phyloP scores from a whole-genome alignment of 23 tunicate species.

The Styela plicata region DNA sequence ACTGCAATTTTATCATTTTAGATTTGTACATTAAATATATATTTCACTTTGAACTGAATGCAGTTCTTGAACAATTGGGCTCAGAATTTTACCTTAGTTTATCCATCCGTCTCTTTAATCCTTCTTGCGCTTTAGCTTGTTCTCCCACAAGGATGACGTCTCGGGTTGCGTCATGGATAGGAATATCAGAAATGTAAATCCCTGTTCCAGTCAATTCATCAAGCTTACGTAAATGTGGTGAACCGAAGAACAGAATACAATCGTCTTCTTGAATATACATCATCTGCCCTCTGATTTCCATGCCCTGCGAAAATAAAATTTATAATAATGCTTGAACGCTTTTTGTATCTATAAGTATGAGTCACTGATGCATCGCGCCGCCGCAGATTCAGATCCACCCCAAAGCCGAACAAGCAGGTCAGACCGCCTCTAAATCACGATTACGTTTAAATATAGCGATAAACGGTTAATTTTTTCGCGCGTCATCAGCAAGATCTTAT shows the following conservation, averaged over 20 bases:
- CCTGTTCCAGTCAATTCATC: conserved; percentile 75
- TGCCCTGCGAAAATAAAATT: conserved; percentile 36
- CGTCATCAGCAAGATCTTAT: too few relatives aligned
- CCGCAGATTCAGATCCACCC: too few relatives aligned
- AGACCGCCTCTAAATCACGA: too few relatives aligned
- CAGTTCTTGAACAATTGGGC: background rate
- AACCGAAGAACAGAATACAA: conserved; percentile 74
- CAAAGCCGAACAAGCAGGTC: too few relatives aligned
- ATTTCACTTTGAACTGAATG: too few relatives aligned
- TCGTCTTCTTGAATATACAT: conserved; percentile 35
- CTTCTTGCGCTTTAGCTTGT: conserved; percentile 87
- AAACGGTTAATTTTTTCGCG: too few relatives aligned
- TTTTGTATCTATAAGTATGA: too few relatives aligned
- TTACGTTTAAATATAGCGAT: too few relatives aligned
- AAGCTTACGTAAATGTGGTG: conserved; percentile 69
- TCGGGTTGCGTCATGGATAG: conserved; percentile 96
- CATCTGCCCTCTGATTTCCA: conserved; percentile 90
- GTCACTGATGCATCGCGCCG: too few relatives aligned
- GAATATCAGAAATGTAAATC: conserved; percentile 84
- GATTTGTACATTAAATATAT: too few relatives aligned
- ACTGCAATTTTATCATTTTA: too few relatives aligned
- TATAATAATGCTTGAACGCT: too few relatives aligned
- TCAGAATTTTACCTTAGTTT: conserved; percentile 48
- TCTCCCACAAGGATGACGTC: conserved; percentile 94
- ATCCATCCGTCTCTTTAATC: conserved; percentile 81